Evolutionary conservation across 1,140 invertebrate genomes (phyloP).

Genomic region (Bombus ignitus): DNA sequence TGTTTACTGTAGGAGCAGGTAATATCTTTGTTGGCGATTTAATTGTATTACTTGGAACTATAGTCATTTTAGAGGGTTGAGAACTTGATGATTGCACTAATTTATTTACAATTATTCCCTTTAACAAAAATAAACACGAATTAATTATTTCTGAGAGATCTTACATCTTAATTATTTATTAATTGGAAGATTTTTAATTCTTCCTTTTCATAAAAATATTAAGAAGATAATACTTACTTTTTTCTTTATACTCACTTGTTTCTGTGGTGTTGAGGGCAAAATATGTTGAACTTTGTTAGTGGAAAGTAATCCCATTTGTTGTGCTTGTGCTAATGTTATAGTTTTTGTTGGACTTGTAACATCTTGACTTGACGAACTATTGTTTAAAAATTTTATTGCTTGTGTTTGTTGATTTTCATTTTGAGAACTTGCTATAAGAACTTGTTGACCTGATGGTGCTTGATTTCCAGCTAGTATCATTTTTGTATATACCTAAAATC

Average conservation of each 20-base stretch:
- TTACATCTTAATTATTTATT: neutral
- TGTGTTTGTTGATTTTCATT: slow-evolving; percentile 74
- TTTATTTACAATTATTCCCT: slow-evolving; percentile 83
- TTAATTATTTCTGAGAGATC: slow-evolving; percentile 10
- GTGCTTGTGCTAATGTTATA: slow-evolving; percentile 87
- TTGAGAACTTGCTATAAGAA: slow-evolving; percentile 77
- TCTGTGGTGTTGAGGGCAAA: slow-evolving; percentile 80
- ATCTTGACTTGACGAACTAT: slow-evolving; percentile 67
- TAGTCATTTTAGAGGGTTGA: slow-evolving; percentile 78
- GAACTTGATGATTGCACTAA: slow-evolving; percentile 78
- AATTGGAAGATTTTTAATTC: neutral
- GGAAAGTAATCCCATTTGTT: slow-evolving; percentile 86
- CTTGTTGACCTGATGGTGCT: slow-evolving; percentile 74
- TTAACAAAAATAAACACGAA: slow-evolving; percentile 63
- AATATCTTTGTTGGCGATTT: slow-evolving; percentile 88
- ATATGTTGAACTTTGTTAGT: slow-evolving; percentile 83
- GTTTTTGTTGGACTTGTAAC: slow-evolving; percentile 85
- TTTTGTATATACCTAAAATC: slow-evolving; percentile 83
- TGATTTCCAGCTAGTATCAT: slow-evolving; percentile 84
- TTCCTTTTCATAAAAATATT: neutral
- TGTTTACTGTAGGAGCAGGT: slow-evolving; percentile 84
- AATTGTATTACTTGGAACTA: slow-evolving; percentile 79
- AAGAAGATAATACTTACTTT: neutral
- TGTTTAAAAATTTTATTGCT: slow-evolving; percentile 78
- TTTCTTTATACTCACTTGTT: slow-evolving; percentile 71